Conservation (phyloP, 2,888 invertebrate genomes). For the Nowickia ferox region DNA sequence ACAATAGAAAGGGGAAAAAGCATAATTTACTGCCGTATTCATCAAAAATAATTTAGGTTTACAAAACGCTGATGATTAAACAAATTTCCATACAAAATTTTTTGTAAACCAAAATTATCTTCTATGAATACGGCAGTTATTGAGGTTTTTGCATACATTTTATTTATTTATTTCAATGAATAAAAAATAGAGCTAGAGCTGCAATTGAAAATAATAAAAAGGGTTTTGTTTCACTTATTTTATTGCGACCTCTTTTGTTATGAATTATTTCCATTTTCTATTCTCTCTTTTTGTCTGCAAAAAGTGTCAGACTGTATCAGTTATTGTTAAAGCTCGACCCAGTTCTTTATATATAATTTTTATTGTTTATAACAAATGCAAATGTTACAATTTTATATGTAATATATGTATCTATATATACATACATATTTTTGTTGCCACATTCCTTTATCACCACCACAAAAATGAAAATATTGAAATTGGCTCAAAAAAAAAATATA, state of each 20-base stretch:
- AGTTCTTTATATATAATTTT: constrained; percentile 10
- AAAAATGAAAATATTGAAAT: constrained; percentile 39
- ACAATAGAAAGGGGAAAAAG: too few species aligned
- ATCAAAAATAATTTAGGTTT: too few species aligned
- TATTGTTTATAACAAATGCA: constrained; percentile 44
- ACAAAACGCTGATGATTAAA: too few species aligned
- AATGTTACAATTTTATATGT: constrained; percentile 1
- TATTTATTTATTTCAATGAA: too few species aligned
- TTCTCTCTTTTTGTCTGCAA: constrained; percentile 1
- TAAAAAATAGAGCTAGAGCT: not conserved
- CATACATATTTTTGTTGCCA: not conserved
- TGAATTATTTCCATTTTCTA: not conserved
- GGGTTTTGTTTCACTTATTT: constrained; percentile 8
- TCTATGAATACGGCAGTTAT: too few species aligned
- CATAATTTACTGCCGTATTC: too few species aligned
- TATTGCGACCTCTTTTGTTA: constrained; percentile 19
- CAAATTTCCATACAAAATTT: too few species aligned
- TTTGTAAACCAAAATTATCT: too few species aligned
- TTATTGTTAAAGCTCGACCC: constrained; percentile 55
- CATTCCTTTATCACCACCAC: not conserved
- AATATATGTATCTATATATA: not conserved
- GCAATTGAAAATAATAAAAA: not conserved
- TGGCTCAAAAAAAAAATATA: too few species aligned
- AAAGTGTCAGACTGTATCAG: constrained; percentile 7
- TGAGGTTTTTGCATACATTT: too few species aligned